Base-by-base conservation (phyloP, 2,113 vertebrate genomes). In the Anarrhichthys ocellatus region DNA sequence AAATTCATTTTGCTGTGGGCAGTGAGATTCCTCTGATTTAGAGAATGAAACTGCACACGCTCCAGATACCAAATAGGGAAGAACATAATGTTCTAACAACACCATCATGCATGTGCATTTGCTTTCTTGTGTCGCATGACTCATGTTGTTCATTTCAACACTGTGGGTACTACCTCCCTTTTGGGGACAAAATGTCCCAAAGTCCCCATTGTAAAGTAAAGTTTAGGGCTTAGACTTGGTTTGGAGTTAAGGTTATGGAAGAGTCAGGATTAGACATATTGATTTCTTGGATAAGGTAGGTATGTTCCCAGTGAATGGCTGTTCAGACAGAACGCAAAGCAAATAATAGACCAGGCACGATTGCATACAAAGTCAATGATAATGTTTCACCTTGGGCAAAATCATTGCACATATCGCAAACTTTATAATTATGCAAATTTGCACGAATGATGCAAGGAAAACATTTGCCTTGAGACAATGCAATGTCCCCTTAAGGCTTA, bases 51-150 rank as follows among this genome's bases (percentile, higher is more conserved):
- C 32, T 27, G 46, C 68, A 50, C 56, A 65, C 50, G 22, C 14
- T 17, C 24, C 24, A 18, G 27, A 71, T 11, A 56, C 34, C 38
- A 75, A 65, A 73, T 11, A 17, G 46, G 11, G 71, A 65, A 68
- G 74, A 82, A 87, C 78, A 80, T 44, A 34, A 34, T 82, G 74
- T 88, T 74, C 68, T 82, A n/a, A 80, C 76, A 75, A 52, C 76
- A 62, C 27, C 42, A 24, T 44, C 46, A 15, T 1, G 27, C 4
- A 9, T 29, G 4, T 22, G 9, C 32, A 11, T 63, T 24, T 72
- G 40, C 17, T 22, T 66, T 65, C 40, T 11, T 52, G 40, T 54
- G 42, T 42, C 46, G 32, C 14, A 13, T 32, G 0, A 24, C 22
- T 29, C 17, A 5, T 65, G 14, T 36, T 67, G 66, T 50, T 68